These are phyloP conservation scores for Meteorus cinctellus DNA, from an alignment of 2,888 invertebrate species.

Conservation along the genomic window DNA sequence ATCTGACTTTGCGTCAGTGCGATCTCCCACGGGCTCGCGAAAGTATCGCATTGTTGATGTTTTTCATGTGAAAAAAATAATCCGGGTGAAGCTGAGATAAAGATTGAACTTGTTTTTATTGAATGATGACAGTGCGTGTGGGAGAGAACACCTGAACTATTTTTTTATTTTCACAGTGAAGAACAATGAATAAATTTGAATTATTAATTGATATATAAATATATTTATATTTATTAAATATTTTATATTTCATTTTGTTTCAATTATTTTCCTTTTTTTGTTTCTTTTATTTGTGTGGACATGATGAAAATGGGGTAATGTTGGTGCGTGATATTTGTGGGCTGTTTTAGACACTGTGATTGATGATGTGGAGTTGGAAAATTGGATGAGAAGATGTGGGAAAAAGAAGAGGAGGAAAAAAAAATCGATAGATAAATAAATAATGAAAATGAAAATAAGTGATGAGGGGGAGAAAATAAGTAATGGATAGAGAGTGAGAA, in stretches of 20 bases:
- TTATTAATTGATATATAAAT: too few relatives aligned
- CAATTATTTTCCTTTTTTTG: neutral
- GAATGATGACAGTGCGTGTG: neutral
- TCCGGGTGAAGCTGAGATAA: constrained; percentile 3
- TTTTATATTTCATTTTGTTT: neutral
- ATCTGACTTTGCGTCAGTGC: constrained; percentile 39
- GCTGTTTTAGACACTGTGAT: constrained; percentile 4
- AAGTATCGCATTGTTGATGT: constrained; percentile 26
- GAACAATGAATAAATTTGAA: too few relatives aligned
- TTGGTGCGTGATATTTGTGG: neutral
- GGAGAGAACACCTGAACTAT: neutral
- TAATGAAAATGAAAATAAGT: neutral
- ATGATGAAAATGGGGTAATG: neutral
- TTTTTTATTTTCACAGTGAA: neutral
- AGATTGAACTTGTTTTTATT: neutral
- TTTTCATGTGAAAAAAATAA: neutral
- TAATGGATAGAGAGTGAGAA: neutral
- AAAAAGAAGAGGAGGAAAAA: neutral
- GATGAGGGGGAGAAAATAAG: neutral
- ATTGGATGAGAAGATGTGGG: neutral
- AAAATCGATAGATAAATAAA: too few relatives aligned
- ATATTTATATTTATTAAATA: neutral
- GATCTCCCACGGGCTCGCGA: constrained; percentile 41
- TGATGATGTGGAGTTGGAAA: neutral
- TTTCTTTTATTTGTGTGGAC: neutral